Evolutionary conservation across 2,888 invertebrate genomes (phyloP), one percentile per base, ranked within the genome.

Genomic region (Scaptomyza caliginosa): DNA sequence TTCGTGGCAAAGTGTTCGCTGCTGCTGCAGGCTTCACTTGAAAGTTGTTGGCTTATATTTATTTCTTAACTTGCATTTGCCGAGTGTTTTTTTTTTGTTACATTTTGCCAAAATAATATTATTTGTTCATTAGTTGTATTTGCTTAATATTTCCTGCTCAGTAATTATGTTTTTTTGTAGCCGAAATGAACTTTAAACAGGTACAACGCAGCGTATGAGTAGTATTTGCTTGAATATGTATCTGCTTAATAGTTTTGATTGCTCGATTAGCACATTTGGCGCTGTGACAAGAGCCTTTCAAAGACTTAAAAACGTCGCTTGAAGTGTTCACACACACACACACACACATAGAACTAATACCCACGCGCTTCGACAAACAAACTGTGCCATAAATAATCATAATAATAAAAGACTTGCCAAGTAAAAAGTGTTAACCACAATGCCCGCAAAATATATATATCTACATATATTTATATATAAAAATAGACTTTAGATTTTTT

Each of bases 101-200:
- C 50, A 59, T 69, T 79, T 75, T 65, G 62, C 42, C 59, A 81
- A 85, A 86, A 79, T 79, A 73, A 81, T 81, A 85, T 81, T 82
- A 82, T 83, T 75, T 76, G 86, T 85, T 85, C 86, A 85, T 85
- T 81, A 85, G 76, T 82, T 85, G 69, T 81, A 71, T 81, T 81
- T 86, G 65, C 86, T 83, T 85, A 10, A 51, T 81, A 81, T 86
- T 81, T 81, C 81, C 81, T 81, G 80, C 83, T 85, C 64, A 66
- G 83, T 76, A 82, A 81, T 81, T 81, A 85, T 74, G 77, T 75
- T 65, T 63, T 60, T 21, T 58, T 34, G n/a, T 40, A 54, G 58
- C 40, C 43, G 62, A 19, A 34, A 42, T 52, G 59, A 43, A 50
- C 38, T 2, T 38, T 16, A 38, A 57, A 39, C 85, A 80, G 82